These are phyloP conservation scores for Hippocampus guttulatus DNA, from an alignment of 2,113 vertebrate species.

Conservation along the genomic window DNA sequence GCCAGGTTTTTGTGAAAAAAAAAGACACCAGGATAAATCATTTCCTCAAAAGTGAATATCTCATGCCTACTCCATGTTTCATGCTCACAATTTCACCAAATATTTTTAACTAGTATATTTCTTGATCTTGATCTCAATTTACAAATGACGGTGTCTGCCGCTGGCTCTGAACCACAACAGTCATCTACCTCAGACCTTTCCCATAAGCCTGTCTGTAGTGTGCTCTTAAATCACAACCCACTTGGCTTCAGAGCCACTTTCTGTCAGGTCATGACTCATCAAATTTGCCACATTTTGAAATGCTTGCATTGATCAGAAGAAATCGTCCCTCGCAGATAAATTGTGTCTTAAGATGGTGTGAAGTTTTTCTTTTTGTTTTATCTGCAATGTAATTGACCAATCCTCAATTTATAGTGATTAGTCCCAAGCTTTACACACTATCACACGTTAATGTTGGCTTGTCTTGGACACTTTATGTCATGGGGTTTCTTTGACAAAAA, in stretches of 20 bases:
- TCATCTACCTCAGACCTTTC: conserved; percentile 39
- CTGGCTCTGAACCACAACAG: conserved; percentile 46
- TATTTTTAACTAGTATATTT: too few relatives aligned
- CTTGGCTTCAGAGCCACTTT: conserved; percentile 15
- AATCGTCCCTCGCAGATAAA: background rate
- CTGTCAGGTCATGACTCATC: background rate
- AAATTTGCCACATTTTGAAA: background rate
- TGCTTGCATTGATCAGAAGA: background rate
- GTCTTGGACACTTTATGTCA: background rate
- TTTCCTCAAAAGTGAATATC: too few relatives aligned
- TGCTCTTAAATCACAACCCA: conserved; percentile 56
- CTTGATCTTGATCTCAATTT: too few relatives aligned
- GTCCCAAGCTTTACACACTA: background rate
- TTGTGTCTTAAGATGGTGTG: background rate
- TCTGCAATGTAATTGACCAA: background rate
- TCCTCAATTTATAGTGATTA: background rate
- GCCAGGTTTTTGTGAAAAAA: too few relatives aligned
- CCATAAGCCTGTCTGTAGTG: conserved; percentile 37
- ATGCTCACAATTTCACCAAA: too few relatives aligned
- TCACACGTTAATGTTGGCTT: background rate
- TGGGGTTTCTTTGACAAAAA: too few relatives aligned
- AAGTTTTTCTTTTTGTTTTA: too few relatives aligned
- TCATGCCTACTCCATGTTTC: too few relatives aligned
- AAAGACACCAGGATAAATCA: too few relatives aligned
- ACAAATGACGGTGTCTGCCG: background rate